phyloP scores from a whole-genome alignment of 1,140 invertebrate genomes.

The Heliconius congener region DNA sequence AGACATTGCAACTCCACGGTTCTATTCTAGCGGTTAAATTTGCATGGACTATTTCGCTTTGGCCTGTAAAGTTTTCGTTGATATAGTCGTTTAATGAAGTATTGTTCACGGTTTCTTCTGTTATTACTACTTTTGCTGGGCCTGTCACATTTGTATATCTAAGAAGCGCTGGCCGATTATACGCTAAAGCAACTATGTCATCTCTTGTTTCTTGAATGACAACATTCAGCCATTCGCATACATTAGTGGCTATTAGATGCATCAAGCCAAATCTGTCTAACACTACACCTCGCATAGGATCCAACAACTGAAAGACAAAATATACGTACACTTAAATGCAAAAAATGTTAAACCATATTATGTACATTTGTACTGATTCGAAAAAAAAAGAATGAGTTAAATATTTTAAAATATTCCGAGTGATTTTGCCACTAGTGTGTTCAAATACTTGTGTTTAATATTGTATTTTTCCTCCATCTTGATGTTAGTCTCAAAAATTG shows the following conservation, averaged over 20 bases:
- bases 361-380: not conserved
- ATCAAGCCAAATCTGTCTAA: constrained; percentile 84
- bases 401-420: not conserved
- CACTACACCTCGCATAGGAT: constrained; percentile 77
- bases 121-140: constrained; percentile 47
- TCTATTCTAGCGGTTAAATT: constrained; percentile 50
- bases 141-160: constrained; percentile 61
- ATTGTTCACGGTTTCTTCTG: constrained; percentile 50
- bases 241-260: constrained; percentile 83
- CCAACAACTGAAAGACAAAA: constrained; percentile 59
- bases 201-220: constrained; percentile 85
- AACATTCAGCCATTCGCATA: constrained; percentile 85
- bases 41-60: constrained; percentile 38
- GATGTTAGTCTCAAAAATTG: not conserved
- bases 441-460: too few relatives aligned
- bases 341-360: not conserved
- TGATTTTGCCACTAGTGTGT: not conserved
- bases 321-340: not conserved
- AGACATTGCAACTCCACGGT: constrained; percentile 69
- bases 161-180: constrained; percentile 51
- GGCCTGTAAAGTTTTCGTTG: constrained; percentile 34
- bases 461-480: not conserved
- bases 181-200: constrained; percentile 79
- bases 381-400: not conserved
- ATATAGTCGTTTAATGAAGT: constrained; percentile 42